phyloP scores from a whole-genome alignment of 64 coral and sea anemone genomes.

The Actinia tenebrosa region DNA sequence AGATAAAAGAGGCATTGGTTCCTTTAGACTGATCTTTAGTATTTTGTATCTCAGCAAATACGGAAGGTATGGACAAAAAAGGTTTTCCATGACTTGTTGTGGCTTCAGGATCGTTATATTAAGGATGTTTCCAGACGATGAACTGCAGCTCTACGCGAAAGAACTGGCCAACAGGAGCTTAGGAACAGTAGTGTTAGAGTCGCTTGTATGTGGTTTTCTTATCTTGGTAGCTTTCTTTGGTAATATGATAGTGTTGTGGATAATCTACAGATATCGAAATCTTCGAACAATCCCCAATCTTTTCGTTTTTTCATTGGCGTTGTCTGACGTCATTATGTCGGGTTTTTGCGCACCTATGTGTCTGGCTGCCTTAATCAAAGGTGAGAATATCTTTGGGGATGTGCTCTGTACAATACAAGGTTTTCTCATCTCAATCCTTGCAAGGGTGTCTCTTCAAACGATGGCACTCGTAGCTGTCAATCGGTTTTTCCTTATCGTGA shows the following conservation, averaged over 20 bases:
- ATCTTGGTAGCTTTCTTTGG: constrained; percentile 31
- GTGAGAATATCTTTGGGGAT: constrained; percentile 31
- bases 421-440: constrained; percentile 40
- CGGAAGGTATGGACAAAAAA: not conserved
- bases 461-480: constrained; percentile 51
- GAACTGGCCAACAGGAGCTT: constrained; percentile 19
- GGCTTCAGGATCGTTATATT: not conserved
- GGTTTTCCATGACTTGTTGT: not conserved
- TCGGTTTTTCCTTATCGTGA: constrained; percentile 36
- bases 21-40: too few relatives aligned
- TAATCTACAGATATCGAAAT: constrained; percentile 52
- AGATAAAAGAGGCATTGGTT: too few relatives aligned
- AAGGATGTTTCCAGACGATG: not conserved
- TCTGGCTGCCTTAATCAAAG: constrained; percentile 25
- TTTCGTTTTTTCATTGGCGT: constrained; percentile 52
- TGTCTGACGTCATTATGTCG: constrained; percentile 53
- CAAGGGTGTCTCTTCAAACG: constrained; percentile 52
- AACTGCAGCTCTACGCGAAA: not conserved
- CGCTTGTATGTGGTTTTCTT: constrained; percentile 33
- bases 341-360: constrained; percentile 48
- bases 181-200: constrained; percentile 7
- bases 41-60: not conserved
- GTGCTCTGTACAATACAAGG: constrained; percentile 54
- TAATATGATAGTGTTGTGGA: constrained; percentile 34
- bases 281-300: constrained; percentile 54